Percentiles rank a stretch among this genome's conserved stretches.
phyloP scores from a whole-genome alignment of 2,888 invertebrate genomes.

The Bembecia ichneumoniformis region DNA sequence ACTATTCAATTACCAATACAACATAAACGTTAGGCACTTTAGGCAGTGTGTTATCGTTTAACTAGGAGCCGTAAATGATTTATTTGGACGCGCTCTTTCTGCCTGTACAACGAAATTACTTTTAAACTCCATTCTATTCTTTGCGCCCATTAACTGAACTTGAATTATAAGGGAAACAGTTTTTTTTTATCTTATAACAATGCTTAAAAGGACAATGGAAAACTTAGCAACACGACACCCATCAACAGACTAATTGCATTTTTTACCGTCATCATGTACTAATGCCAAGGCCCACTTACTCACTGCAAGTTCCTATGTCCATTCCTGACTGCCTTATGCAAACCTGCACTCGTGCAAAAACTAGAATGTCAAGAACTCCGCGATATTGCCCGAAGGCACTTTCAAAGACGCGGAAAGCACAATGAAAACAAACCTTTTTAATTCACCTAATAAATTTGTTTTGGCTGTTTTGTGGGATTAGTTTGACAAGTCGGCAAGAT shows the following conservation, averaged over 20 bases:
- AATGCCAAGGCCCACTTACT: constrained; percentile 68
- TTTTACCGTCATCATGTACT: constrained; percentile 59
- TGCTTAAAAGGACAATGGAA: constrained; percentile 65
- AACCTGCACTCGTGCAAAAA: constrained; percentile 52
- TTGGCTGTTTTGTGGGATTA: constrained; percentile 18
- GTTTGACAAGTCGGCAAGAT: constrained; percentile 32
- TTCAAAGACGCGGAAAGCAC: constrained; percentile 28
- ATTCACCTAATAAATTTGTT: constrained; percentile 24
- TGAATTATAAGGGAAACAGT: constrained; percentile 13
- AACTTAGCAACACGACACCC: constrained; percentile 43
- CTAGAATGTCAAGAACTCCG: constrained; percentile 36
- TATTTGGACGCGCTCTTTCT: constrained; percentile 50
- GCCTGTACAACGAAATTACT: constrained; percentile 68
- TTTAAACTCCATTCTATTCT: constrained; percentile 46
- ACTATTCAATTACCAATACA: constrained; percentile 31
- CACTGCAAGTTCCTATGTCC: constrained; percentile 60
- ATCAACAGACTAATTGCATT: constrained; percentile 58
- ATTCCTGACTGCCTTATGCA: constrained; percentile 55
- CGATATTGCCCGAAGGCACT: no score
- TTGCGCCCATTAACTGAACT: constrained; percentile 32
- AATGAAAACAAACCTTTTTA: constrained; percentile 44
- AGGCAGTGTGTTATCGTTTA: constrained; percentile 45
- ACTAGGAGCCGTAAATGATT: constrained; percentile 65
- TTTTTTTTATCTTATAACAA: constrained; percentile 34
- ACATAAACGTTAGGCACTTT: constrained; percentile 31